Conservation (phyloP, 2,797 vertebrate species). For the Micrastur ruficollis region DNA sequence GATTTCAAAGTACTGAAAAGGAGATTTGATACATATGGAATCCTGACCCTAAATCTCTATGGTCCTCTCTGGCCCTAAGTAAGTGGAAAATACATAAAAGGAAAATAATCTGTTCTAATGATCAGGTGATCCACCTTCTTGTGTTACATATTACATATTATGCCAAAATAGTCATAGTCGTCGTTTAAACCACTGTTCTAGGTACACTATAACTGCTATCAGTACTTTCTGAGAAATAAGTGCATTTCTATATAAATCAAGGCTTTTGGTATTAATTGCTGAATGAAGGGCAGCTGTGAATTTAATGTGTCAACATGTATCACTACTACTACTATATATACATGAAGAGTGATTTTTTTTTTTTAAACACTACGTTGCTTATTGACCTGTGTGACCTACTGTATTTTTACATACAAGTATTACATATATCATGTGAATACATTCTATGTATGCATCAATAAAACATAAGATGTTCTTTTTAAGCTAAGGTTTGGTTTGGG, state of each 20-base stretch:
- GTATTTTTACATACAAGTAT: not conserved
- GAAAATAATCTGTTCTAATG: not conserved
- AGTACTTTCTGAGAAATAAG: not conserved
- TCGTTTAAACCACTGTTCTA: not conserved
- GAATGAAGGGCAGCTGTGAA: not conserved
- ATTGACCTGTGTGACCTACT: not conserved
- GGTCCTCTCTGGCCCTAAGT: not conserved
- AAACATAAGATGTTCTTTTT: not conserved
- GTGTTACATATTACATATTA: not conserved
- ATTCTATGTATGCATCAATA: not conserved
- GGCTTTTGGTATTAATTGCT: not conserved
- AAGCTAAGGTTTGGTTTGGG: not conserved
- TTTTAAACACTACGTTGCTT: not conserved
- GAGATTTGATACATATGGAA: not conserved
- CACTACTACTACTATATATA: not conserved
- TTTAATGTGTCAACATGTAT: not conserved
- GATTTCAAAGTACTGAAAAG: not conserved
- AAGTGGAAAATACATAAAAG: not conserved
- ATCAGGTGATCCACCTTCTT: not conserved
- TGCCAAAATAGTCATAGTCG: not conserved
- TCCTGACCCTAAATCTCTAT: not conserved
- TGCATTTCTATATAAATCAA: not conserved
- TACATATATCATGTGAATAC: not conserved
- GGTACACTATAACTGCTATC: not conserved
- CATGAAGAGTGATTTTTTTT: not conserved